Evolutionary conservation across 2,888 invertebrate species (phyloP).

Genomic region (Netelia melanura): DNA sequence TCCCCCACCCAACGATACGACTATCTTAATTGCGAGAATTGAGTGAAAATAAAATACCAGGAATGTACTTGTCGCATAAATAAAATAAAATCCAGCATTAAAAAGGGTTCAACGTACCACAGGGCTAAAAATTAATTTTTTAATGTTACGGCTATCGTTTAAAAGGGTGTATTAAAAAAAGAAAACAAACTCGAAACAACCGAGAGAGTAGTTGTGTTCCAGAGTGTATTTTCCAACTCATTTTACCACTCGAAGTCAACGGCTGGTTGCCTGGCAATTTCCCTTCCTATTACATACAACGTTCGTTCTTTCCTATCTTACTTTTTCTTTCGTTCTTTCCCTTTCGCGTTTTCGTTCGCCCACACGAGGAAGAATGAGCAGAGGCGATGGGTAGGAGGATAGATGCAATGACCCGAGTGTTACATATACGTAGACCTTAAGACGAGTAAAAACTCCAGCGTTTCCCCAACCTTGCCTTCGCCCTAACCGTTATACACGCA

Average conservation of each 20-base stretch:
- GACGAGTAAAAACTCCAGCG: neutral
- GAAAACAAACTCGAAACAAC: neutral
- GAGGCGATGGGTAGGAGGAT: constrained; percentile 10
- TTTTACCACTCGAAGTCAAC: constrained; percentile 3
- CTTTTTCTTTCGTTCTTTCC: neutral
- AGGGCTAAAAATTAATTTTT: neutral
- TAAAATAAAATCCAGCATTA: too few species aligned
- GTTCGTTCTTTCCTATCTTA: constrained; percentile 11
- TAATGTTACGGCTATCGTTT: neutral
- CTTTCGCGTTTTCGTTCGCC: neutral
- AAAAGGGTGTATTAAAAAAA: neutral
- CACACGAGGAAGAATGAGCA: constrained; percentile 17
- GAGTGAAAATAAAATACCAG: too few species aligned
- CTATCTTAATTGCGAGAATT: too few species aligned
- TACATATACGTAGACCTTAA: neutral
- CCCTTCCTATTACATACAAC: constrained; percentile 25
- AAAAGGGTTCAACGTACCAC: neutral
- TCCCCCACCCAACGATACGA: too few species aligned
- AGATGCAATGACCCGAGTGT: constrained; percentile 18
- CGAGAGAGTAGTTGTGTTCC: neutral
- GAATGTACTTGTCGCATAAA: too few species aligned
- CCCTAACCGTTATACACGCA: constrained; percentile 10
- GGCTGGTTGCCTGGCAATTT: constrained; percentile 28
- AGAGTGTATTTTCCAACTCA: constrained; percentile 1
- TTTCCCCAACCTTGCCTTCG: neutral